Evolutionary conservation across 1,140 invertebrate genomes (phyloP).

Genomic region (Vanessa atalanta): DNA sequence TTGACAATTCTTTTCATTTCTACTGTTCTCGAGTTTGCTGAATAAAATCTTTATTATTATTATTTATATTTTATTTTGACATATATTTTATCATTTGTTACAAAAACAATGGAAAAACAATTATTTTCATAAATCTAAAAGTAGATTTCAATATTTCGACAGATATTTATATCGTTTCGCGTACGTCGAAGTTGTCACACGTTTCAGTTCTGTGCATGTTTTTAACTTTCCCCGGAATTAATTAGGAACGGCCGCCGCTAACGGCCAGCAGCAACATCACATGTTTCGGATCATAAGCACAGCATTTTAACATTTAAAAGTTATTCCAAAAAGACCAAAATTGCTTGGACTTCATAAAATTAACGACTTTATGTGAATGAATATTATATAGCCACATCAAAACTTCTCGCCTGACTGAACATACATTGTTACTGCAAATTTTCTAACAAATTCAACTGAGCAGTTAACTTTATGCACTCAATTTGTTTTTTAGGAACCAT

Average conservation of each 20-base stretch:
- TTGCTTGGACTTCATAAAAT: neutral
- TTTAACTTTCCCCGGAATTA: slow-evolving; percentile 11
- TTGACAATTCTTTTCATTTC: too few species aligned
- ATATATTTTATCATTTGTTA: too few species aligned
- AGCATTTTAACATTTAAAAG: neutral
- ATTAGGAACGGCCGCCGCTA: neutral
- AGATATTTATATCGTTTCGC: too few species aligned
- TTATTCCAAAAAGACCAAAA: neutral
- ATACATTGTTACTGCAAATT: slow-evolving; percentile 10
- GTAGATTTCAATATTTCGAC: too few species aligned
- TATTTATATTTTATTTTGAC: too few species aligned
- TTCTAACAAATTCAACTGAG: slow-evolving; percentile 6
- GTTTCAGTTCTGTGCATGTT: slow-evolving; percentile 1
- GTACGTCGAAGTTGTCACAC: neutral
- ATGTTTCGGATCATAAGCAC: neutral
- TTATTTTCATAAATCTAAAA: too few species aligned
- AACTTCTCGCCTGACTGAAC: slow-evolving; percentile 5
- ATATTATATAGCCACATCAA: slow-evolving; percentile 8
- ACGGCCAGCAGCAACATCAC: neutral
- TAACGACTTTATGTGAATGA: neutral
- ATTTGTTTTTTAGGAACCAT: neutral
- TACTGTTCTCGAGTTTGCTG: too few species aligned
- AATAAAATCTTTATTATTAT: too few species aligned
- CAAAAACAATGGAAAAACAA: too few species aligned
- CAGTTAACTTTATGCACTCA: slow-evolving; percentile 4